Evolutionary conservation across 1,140 invertebrate genomes (phyloP).

Genomic region (Carposina sasakii): DNA sequence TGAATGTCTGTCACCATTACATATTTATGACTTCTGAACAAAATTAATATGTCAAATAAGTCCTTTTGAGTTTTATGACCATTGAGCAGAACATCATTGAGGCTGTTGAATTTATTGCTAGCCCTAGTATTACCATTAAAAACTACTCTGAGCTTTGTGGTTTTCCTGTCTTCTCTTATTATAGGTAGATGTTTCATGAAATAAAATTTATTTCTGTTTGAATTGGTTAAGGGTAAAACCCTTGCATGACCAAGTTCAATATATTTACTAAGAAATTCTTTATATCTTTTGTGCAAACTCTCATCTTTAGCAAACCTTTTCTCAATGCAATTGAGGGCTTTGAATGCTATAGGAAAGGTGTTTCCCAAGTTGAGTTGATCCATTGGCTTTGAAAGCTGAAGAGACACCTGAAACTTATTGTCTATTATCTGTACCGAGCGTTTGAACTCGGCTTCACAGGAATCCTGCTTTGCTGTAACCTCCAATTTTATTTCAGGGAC

Average conservation of each 20-base stretch:
- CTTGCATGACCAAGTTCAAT: conserved; percentile 21
- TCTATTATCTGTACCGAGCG: not conserved
- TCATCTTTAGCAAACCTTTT: conserved; percentile 4
- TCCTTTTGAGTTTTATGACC: not conserved
- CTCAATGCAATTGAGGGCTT: not conserved
- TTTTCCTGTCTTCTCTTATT: not conserved
- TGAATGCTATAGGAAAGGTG: not conserved
- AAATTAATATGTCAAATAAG: conserved; percentile 1
- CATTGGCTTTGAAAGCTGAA: not conserved
- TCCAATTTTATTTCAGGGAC: not conserved
- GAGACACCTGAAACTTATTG: not conserved
- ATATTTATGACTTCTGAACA: not conserved
- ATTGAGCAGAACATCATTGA: conserved; percentile 1
- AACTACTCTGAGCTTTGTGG: not conserved
- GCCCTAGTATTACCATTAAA: not conserved
- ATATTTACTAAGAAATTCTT: conserved; percentile 27
- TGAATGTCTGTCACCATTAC: not conserved
- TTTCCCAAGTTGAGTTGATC: not conserved
- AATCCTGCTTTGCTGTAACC: not conserved
- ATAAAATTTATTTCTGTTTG: not conserved
- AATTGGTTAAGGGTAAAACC: conserved; percentile 8
- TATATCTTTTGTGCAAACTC: conserved; percentile 7
- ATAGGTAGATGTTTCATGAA: conserved; percentile 4
- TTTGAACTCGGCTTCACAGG: not conserved
- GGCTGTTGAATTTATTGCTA: not conserved